These are phyloP conservation scores for Coracias cyanogaster DNA, from an alignment of 2,797 vertebrate genomes.

Conservation along the genomic window DNA sequence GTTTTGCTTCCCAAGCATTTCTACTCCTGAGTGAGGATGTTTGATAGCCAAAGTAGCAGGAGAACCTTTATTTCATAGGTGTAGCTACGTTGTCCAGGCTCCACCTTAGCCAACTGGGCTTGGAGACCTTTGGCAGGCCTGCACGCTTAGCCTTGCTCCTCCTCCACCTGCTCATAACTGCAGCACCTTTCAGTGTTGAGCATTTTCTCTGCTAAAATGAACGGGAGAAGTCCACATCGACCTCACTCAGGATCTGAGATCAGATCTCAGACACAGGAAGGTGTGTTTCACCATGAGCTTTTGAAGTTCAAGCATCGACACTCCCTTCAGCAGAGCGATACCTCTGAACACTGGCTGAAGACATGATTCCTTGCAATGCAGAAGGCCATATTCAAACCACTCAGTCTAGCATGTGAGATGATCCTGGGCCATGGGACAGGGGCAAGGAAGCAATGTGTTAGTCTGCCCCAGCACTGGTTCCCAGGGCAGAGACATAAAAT, in stretches of 20 bases:
- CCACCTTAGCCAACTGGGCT: background rate
- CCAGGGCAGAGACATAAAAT: background rate
- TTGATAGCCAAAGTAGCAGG: background rate
- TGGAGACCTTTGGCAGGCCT: background rate
- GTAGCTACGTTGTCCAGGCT: background rate
- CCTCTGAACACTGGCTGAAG: fast-evolving
- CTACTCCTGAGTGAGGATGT: background rate
- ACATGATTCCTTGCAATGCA: background rate
- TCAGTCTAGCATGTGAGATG: background rate
- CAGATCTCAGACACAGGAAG: background rate
- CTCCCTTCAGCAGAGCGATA: background rate
- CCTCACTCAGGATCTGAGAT: background rate
- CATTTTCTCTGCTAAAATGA: background rate
- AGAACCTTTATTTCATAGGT: background rate
- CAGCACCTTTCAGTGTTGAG: background rate
- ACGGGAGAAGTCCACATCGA: background rate
- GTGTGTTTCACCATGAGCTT: background rate
- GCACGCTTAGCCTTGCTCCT: background rate
- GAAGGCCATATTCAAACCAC: background rate
- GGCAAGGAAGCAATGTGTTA: background rate
- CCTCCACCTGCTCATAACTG: fast-evolving
- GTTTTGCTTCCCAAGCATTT: background rate
- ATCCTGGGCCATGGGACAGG: background rate
- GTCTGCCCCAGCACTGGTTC: background rate
- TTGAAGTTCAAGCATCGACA: fast-evolving